A percentile compares a stretch with the other conserved stretches of the same genome.
Conservation (phyloP, 2,113 vertebrate genomes). For the Polyodon spathula region DNA sequence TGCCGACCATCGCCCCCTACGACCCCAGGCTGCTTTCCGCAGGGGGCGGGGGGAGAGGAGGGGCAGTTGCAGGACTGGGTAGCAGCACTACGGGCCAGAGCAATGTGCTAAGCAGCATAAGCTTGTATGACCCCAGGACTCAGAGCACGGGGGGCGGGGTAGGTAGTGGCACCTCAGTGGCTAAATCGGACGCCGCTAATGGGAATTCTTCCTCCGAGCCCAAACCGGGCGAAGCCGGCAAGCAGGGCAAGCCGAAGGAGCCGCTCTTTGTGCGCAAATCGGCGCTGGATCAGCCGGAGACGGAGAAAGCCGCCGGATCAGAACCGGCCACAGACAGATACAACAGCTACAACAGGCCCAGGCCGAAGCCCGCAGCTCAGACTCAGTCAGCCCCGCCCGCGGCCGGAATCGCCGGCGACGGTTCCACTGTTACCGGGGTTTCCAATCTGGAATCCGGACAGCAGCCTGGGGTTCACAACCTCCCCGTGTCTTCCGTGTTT, state of each 20-base stretch:
- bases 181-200: conserved; percentile 14
- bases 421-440: conserved; percentile 14
- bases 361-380: conserved; percentile 59
- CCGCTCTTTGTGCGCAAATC: conserved; percentile 78
- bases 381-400: conserved; percentile 42
- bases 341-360: conserved; percentile 86
- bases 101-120: conserved; percentile 80
- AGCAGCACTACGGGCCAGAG: too few relatives aligned
- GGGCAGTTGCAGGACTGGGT: conserved; percentile 35
- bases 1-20: conserved; percentile 69
- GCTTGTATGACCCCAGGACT: conserved; percentile 81
- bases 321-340: conserved; percentile 68
- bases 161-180: too few relatives aligned
- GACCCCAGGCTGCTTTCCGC: conserved; percentile 76
- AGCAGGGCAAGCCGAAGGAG: conserved; percentile 68
- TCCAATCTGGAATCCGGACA: conserved; percentile 30
- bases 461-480: conserved; percentile 66
- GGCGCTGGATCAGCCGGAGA: conserved; percentile 71
- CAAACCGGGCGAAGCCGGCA: conserved; percentile 25
- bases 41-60: conserved; percentile 51
- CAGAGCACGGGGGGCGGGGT: conserved; percentile 37
- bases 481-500: conserved; percentile 74
- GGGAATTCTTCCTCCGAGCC: conserved; percentile 26
- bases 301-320: conserved; percentile 39
- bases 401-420: conserved; percentile 26